Evolutionary conservation across 2,113 vertebrate genomes (phyloP).

Genomic region (Sminthopsis crassicaudata): DNA sequence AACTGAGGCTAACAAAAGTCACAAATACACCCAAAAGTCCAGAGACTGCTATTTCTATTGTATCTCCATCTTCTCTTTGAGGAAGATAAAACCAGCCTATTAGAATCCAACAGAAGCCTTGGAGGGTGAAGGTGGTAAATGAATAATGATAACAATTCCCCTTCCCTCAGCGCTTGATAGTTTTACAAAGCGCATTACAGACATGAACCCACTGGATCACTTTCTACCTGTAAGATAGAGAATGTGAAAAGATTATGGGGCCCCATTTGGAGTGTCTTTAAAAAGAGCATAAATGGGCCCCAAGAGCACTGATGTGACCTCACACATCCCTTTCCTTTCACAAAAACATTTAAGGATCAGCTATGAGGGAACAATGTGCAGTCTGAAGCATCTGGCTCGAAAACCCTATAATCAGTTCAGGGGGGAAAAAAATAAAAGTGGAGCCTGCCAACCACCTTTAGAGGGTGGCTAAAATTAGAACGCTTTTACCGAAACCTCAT

Average conservation of each 20-base stretch:
- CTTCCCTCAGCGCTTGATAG: not conserved
- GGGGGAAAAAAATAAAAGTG: not conserved
- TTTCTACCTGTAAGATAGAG: not conserved
- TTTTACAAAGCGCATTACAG: not conserved
- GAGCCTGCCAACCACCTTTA: conserved; percentile 47
- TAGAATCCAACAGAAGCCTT: not conserved
- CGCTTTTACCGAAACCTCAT: conserved; percentile 50
- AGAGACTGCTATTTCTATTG: not conserved
- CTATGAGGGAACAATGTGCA: not conserved
- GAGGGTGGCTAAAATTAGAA: conserved; percentile 50
- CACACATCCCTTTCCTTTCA: conserved; percentile 31
- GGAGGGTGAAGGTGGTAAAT: not conserved
- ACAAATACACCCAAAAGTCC: not conserved
- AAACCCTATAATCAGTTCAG: conserved; percentile 32
- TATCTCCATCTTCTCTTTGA: not conserved
- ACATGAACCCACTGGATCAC: not conserved
- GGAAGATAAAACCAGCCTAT: not conserved
- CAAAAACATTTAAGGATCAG: conserved; percentile 17
- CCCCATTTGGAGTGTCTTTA: not conserved
- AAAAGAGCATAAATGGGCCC: not conserved
- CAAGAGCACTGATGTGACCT: not conserved
- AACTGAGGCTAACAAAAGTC: not conserved
- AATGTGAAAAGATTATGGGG: conserved; percentile 1
- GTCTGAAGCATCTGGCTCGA: conserved; percentile 37
- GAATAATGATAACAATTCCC: not conserved